Evolutionary conservation across 2,797 vertebrate species (phyloP).

Genomic region (Paedocypris micromegethes): DNA sequence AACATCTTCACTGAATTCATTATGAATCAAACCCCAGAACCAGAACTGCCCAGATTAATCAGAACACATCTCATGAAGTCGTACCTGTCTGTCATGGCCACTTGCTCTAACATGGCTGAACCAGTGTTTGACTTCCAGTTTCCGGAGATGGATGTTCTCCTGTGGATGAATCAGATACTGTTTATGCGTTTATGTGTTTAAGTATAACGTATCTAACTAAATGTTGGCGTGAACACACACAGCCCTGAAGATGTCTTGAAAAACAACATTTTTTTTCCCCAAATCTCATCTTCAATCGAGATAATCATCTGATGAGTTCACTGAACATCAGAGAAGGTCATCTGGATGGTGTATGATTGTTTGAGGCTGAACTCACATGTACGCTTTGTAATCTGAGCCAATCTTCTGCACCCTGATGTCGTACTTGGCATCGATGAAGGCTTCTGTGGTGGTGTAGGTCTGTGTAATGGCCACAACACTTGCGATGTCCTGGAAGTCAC

Average conservation of each 20-base stretch:
- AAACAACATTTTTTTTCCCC: too few species aligned
- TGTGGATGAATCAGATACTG: conserved; percentile 47
- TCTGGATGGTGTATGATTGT: too few species aligned
- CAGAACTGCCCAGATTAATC: too few species aligned
- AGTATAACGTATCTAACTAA: too few species aligned
- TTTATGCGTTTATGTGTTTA: too few species aligned
- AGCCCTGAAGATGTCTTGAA: too few species aligned
- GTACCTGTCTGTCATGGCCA: conserved; percentile 98
- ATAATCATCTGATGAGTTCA: too few species aligned
- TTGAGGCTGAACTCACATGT: conserved; percentile 78
- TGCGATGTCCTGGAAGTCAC: conserved; percentile 98
- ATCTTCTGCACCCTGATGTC: conserved; percentile 99
- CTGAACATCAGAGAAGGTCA: neutral
- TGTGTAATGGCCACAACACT: conserved; percentile 98
- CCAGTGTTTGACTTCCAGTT: conserved; percentile 99
- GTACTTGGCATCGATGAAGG: conserved; percentile 95
- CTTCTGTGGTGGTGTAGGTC: conserved; percentile 95
- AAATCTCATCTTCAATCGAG: too few species aligned
- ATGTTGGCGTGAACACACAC: too few species aligned
- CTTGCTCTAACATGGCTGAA: conserved; percentile 98
- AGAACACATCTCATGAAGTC: conserved; percentile 33
- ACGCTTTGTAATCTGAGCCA: conserved; percentile 93
- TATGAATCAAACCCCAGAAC: too few species aligned
- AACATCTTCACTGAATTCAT: too few species aligned
- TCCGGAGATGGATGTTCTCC: conserved; percentile 97